A percentile compares a stretch with the other conserved stretches of the same genome.
These are phyloP conservation scores for Chroicocephalus ridibundus DNA, from an alignment of 2,113 vertebrate species.

Conservation along the genomic window DNA sequence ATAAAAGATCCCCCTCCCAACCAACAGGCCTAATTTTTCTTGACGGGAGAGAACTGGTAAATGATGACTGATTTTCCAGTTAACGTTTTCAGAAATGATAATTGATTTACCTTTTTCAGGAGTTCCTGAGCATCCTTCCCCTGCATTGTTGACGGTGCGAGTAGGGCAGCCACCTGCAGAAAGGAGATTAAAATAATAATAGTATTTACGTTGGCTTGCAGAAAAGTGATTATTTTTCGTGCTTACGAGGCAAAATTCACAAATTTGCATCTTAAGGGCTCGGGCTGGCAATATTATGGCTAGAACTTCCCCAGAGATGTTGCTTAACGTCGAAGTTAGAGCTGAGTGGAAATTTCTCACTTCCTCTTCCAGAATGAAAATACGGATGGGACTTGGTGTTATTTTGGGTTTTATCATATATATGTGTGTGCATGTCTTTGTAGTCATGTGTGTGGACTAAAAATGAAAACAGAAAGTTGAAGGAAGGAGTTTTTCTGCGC, in stretches of 20 bases:
- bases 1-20: neutral
- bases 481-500: neutral
- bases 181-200: neutral
- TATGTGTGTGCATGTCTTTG: neutral
- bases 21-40: neutral
- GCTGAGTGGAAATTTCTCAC: conserved; percentile 18
- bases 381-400: neutral
- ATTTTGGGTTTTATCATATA: neutral
- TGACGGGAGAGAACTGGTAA: neutral
- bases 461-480: neutral
- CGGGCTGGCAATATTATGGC: neutral
- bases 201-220: neutral
- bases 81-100: neutral
- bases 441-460: neutral
- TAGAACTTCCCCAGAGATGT: conserved; percentile 5
- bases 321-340: neutral
- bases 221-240: neutral
- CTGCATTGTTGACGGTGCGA: neutral
- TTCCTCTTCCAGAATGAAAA: conserved; percentile 17
- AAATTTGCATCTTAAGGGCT: neutral
- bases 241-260: neutral
- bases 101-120: neutral
- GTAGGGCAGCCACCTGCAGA: neutral
- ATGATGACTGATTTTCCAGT: neutral
- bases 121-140: neutral